phyloP scores from a whole-genome alignment of 1,140 invertebrate species.

The Ylistrum balloti region DNA sequence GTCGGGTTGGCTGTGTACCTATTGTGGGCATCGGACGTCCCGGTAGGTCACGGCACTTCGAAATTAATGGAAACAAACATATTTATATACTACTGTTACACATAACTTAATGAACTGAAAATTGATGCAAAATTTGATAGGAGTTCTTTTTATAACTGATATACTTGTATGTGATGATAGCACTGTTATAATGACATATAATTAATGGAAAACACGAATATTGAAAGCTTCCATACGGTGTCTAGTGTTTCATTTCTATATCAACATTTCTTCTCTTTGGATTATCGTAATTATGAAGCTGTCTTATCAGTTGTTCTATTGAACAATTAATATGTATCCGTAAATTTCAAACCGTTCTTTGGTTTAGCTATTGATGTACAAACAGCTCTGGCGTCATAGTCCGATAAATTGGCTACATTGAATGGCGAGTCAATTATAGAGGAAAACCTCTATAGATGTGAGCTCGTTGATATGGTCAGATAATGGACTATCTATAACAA shows the following conservation, averaged over 20 bases:
- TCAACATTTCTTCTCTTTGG: too few species aligned
- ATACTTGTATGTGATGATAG: constrained; percentile 13
- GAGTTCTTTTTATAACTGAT: not conserved
- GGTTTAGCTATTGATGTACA: not conserved
- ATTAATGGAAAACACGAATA: too few species aligned
- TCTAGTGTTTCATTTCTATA: too few species aligned
- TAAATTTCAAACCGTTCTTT: too few species aligned
- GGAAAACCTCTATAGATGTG: not conserved
- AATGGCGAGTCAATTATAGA: not conserved
- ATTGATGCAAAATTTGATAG: not conserved
- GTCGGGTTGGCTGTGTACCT: not conserved
- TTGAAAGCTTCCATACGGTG: too few species aligned
- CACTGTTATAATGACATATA: too few species aligned
- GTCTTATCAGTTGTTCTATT: too few species aligned
- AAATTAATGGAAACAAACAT: not conserved
- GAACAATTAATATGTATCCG: too few species aligned
- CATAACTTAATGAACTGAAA: not conserved
- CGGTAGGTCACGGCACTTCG: not conserved
- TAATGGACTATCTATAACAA: not conserved
- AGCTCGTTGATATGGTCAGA: not conserved
- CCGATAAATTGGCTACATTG: not conserved
- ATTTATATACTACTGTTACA: not conserved
- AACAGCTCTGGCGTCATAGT: not conserved
- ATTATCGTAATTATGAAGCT: too few species aligned
- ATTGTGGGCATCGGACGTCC: not conserved